A percentile compares a stretch with the other conserved stretches of the same genome.
Conservation (phyloP, 2,797 vertebrate genomes). For the Anguilla pacifica region DNA sequence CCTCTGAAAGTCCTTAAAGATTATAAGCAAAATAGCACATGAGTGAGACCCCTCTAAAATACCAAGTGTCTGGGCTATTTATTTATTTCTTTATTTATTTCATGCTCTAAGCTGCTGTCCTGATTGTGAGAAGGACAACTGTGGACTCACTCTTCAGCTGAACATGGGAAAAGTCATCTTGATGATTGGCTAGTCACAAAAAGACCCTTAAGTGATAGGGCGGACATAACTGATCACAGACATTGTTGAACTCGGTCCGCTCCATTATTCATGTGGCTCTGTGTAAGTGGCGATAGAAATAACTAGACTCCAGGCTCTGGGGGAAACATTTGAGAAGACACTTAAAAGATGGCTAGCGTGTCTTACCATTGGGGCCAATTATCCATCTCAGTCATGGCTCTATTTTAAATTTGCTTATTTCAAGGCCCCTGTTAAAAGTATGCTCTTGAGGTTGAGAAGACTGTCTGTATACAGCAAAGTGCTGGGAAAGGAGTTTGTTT, state of each 20-base stretch:
- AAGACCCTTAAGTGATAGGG: background rate
- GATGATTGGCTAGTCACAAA: background rate
- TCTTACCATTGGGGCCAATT: background rate
- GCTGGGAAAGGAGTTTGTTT: background rate
- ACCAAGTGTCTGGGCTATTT: background rate
- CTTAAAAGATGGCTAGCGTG: background rate
- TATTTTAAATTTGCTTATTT: background rate
- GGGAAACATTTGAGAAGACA: constrained; percentile 7
- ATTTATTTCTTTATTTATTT: background rate
- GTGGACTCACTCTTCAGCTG: background rate
- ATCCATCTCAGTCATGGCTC: background rate
- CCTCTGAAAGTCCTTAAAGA: background rate
- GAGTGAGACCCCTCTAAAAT: background rate
- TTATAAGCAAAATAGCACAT: background rate
- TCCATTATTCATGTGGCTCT: background rate
- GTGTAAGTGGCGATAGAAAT: background rate
- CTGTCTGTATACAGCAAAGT: background rate
- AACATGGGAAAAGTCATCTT: background rate
- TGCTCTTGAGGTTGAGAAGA: background rate
- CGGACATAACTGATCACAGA: background rate
- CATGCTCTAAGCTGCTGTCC: background rate
- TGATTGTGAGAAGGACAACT: background rate
- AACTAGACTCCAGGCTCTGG: background rate
- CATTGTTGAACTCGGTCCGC: background rate
- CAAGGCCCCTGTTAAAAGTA: background rate